Percentiles rank a stretch among this genome's conserved stretches.
Evolutionary conservation across 2,113 vertebrate genomes (phyloP).

Genomic region (Oostethus manadensis): DNA sequence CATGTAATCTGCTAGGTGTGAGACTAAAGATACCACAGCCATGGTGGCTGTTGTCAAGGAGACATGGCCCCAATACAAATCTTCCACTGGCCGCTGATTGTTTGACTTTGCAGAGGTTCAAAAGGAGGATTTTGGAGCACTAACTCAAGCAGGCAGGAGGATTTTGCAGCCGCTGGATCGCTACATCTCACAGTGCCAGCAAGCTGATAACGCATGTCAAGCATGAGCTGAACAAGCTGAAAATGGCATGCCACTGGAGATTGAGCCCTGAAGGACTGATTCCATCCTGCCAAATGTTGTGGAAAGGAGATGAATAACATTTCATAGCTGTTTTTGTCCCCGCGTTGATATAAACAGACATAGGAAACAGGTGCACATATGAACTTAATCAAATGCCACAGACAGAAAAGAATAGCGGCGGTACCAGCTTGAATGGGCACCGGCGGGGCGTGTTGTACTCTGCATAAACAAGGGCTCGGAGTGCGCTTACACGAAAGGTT

Average conservation of each 20-base stretch:
- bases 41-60: constrained; percentile 39
- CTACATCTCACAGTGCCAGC: constrained; percentile 1
- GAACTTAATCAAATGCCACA: constrained; percentile 45
- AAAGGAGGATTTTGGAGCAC: constrained; percentile 30
- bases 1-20: constrained; percentile 25
- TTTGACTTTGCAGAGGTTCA: constrained; percentile 33
- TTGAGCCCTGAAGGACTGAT: constrained; percentile 27
- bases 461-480: constrained; percentile 55
- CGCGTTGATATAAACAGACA: constrained; percentile 34
- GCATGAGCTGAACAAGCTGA: constrained; percentile 5
- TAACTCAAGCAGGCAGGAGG: constrained; percentile 6
- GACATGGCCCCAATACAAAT: constrained; percentile 23
- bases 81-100: constrained; percentile 10
- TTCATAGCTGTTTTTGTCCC: constrained; percentile 25
- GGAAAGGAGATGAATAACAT: constrained; percentile 26
- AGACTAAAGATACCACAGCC: constrained; percentile 24
- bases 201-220: constrained; percentile 1
- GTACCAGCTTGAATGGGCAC: constrained; percentile 43
- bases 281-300: constrained; percentile 27
- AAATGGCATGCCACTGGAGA: constrained; percentile 25
- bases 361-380: constrained; percentile 66
- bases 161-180: not conserved
- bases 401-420: constrained; percentile 32
- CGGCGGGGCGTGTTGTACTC: constrained; percentile 51
- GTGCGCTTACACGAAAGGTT: constrained; percentile 31